Conservation (phyloP, 2,113 vertebrate species). For the Thalassoma bifasciatum region DNA sequence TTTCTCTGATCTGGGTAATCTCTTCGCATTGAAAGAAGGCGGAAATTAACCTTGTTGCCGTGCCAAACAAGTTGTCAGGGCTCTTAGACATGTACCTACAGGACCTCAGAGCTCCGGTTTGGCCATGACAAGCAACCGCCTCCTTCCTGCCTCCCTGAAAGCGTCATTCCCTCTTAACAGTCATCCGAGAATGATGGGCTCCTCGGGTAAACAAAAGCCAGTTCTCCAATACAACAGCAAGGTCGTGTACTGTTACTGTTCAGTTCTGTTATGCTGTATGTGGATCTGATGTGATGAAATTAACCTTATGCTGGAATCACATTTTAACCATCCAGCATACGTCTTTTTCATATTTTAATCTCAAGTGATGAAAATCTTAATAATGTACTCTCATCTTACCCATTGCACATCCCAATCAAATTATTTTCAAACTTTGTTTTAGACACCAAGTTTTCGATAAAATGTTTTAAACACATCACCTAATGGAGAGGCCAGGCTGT, state of each 20-base stretch:
- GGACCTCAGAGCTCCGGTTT: constrained; percentile 55
- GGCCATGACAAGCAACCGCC: constrained; percentile 48
- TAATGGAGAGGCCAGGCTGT: constrained; percentile 88
- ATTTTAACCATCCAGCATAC: too few species aligned
- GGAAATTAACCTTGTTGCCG: constrained; percentile 48
- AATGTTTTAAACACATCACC: constrained; percentile 76
- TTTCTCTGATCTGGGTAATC: constrained; percentile 61
- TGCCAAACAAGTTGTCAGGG: constrained; percentile 68
- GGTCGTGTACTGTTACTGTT: background rate
- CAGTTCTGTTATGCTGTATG: background rate
- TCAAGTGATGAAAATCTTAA: background rate
- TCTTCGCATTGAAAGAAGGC: constrained; percentile 37
- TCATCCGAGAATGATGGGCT: constrained; percentile 22
- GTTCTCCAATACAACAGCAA: background rate
- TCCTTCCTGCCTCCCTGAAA: constrained; percentile 53
- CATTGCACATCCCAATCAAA: too few species aligned
- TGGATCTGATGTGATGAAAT: background rate
- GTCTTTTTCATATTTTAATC: too few species aligned
- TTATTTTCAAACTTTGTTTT: too few species aligned
- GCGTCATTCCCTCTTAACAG: constrained; percentile 38
- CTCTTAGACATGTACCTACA: constrained; percentile 64
- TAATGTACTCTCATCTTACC: background rate
- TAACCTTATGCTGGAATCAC: background rate
- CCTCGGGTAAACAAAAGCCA: background rate
- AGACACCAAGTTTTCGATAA: too few species aligned